phyloP scores from a whole-genome alignment of 2,888 invertebrate genomes.

The Alloplasta piceator region DNA sequence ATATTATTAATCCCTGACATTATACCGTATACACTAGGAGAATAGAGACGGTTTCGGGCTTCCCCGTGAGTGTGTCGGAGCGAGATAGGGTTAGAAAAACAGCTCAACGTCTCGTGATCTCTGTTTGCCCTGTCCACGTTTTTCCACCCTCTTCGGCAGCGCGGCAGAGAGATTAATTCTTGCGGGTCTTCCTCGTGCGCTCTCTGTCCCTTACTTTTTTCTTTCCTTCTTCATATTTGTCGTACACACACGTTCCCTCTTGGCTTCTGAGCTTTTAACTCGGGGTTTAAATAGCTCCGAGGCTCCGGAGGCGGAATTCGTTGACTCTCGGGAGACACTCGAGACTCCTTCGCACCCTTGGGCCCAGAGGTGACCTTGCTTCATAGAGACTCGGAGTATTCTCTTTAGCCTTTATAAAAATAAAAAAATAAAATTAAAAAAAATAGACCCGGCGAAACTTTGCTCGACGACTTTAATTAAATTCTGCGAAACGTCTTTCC shows the following conservation, averaged over 20 bases:
- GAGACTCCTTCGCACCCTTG: neutral
- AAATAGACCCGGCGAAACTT: neutral
- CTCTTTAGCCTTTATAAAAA: neutral
- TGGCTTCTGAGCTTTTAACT: neutral
- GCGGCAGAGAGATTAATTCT: constrained; percentile 58
- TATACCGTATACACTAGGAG: constrained; percentile 47
- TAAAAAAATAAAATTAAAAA: neutral
- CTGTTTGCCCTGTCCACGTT: constrained; percentile 57
- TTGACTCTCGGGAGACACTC: neutral
- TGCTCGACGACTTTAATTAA: constrained; percentile 51
- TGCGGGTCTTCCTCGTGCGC: constrained; percentile 55
- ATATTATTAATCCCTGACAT: constrained; percentile 59
- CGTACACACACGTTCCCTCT: neutral
- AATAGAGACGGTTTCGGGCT: neutral
- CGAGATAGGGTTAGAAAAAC: constrained; percentile 4
- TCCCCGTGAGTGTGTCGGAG: neutral
- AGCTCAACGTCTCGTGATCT: constrained; percentile 54
- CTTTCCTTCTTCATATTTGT: neutral
- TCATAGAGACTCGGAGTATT: neutral
- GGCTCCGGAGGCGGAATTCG: neutral
- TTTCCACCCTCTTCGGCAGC: constrained; percentile 56
- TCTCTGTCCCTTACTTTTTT: constrained; percentile 5
- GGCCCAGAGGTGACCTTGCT: neutral
- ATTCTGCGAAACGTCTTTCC: constrained; percentile 18
- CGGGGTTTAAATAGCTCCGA: too few relatives aligned